Percentiles rank a stretch among this genome's conserved stretches.
Evolutionary conservation across 2,888 invertebrate species (phyloP).

Genomic region (Glaucopsyche alexis): DNA sequence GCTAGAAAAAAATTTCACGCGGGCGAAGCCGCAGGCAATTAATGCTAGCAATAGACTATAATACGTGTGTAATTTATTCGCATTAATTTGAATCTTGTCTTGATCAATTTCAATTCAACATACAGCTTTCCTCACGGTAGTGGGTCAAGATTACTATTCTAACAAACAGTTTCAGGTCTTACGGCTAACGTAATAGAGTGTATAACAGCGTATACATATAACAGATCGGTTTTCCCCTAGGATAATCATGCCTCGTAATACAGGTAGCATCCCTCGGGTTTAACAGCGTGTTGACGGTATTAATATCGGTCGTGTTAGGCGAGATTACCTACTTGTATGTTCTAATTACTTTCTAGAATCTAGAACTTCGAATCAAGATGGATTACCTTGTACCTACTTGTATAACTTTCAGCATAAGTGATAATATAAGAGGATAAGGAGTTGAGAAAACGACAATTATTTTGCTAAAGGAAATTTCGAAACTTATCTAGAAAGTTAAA

Average conservation of each 20-base stretch:
- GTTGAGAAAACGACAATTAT: no score
- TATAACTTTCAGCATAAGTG: no score
- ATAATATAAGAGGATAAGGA: no score
- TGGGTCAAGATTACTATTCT: neutral
- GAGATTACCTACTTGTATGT: conserved; percentile 11
- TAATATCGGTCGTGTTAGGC: conserved; percentile 14
- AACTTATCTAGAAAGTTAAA: no score
- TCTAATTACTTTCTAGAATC: conserved; percentile 14
- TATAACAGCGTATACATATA: neutral
- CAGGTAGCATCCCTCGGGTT: conserved; percentile 7
- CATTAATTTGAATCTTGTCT: conserved; percentile 10
- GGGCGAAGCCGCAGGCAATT: no score
- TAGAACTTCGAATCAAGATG: neutral
- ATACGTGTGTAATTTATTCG: conserved; percentile 11
- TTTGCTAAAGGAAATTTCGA: no score
- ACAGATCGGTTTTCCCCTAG: neutral
- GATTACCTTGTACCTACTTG: neutral
- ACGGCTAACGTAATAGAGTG: neutral
- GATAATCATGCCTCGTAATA: neutral
- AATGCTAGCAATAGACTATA: neutral
- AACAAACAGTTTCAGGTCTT: neutral
- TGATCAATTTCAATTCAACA: conserved; percentile 14
- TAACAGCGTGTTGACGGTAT: neutral
- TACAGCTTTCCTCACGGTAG: neutral
- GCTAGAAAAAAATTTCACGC: no score